Conservation (phyloP, 2,888 invertebrate genomes). For the Platerodrilus igneus region DNA sequence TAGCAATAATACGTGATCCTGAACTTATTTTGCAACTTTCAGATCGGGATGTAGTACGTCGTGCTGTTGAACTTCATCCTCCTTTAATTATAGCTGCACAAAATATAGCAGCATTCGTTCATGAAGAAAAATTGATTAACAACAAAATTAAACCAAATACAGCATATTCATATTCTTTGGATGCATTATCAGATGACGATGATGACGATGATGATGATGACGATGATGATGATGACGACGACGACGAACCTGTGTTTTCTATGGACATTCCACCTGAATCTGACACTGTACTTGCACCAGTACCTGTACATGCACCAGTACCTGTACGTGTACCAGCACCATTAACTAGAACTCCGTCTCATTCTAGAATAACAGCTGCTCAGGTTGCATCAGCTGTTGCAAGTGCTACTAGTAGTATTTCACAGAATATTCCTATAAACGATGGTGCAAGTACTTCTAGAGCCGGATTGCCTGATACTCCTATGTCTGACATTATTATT, state of each 20-base stretch:
- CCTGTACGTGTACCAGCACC: slow-evolving; percentile 37
- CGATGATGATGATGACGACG: too few relatives aligned
- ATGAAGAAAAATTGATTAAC: slow-evolving; percentile 50
- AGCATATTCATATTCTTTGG: slow-evolving; percentile 52
- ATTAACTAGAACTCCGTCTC: slow-evolving; percentile 40
- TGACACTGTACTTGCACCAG: too few relatives aligned
- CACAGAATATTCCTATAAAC: too few relatives aligned
- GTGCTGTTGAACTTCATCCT: slow-evolving; percentile 66
- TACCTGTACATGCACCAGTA: too few relatives aligned
- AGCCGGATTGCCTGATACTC: too few relatives aligned
- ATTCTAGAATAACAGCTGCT: slow-evolving; percentile 62
- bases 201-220: slow-evolving; percentile 49
- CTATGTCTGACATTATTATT: too few relatives aligned
- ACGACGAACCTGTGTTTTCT: too few relatives aligned
- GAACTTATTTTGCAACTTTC: slow-evolving; percentile 69
- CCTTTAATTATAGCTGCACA: slow-evolving; percentile 65
- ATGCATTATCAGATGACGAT: slow-evolving; percentile 53
- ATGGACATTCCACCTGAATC: too few relatives aligned
- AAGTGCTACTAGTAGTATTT: slow-evolving; percentile 49
- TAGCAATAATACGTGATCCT: slow-evolving; percentile 72
- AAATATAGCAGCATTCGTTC: slow-evolving; percentile 58
- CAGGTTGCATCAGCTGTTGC: slow-evolving; percentile 71
- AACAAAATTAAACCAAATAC: slow-evolving; percentile 52
- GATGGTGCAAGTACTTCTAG: slow-evolving; percentile 22
- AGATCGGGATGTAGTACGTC: slow-evolving; percentile 62